phyloP scores from a whole-genome alignment of 1,140 invertebrate species.

The Solenopsis fugax region DNA sequence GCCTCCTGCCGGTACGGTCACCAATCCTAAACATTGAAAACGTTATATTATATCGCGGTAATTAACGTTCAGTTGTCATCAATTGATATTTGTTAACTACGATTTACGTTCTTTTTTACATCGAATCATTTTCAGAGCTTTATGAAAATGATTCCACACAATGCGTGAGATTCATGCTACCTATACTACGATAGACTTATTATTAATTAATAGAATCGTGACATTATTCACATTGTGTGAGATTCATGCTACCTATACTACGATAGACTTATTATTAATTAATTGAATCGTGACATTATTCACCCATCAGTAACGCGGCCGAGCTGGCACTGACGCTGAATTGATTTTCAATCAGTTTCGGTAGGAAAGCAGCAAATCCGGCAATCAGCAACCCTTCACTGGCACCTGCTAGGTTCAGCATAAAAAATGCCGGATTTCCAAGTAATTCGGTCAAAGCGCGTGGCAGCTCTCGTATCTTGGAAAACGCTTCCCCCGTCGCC shows the following conservation, averaged over 20 bases:
- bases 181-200: not conserved
- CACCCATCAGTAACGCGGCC: constrained; percentile 92
- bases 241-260: not conserved
- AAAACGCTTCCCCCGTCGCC: constrained; percentile 86
- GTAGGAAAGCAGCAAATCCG: constrained; percentile 94
- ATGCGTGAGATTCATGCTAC: not conserved
- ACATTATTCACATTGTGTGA: constrained; percentile 85
- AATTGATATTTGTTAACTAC: not conserved
- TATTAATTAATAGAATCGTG: constrained; percentile 19
- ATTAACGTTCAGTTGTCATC: not conserved
- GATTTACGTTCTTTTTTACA: not conserved
- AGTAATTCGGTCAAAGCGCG: constrained; percentile 89
- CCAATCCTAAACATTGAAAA: constrained; percentile 86
- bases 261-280: not conserved
- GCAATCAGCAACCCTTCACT: constrained; percentile 92
- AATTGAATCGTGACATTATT: constrained; percentile 70
- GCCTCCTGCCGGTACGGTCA: constrained; percentile 91
- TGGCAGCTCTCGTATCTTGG: constrained; percentile 89
- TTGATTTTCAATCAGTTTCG: constrained; percentile 95
- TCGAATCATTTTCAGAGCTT: not conserved
- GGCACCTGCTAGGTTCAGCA: constrained; percentile 92
- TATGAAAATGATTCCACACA: constrained; percentile 2
- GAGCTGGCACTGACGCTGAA: constrained; percentile 91
- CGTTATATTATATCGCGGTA: not conserved
- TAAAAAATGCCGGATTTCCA: constrained; percentile 93